Evolutionary conservation across 1,140 invertebrate species (phyloP), one percentile per base, ranked within the genome.

Genomic region (Ceratina calcarata): DNA sequence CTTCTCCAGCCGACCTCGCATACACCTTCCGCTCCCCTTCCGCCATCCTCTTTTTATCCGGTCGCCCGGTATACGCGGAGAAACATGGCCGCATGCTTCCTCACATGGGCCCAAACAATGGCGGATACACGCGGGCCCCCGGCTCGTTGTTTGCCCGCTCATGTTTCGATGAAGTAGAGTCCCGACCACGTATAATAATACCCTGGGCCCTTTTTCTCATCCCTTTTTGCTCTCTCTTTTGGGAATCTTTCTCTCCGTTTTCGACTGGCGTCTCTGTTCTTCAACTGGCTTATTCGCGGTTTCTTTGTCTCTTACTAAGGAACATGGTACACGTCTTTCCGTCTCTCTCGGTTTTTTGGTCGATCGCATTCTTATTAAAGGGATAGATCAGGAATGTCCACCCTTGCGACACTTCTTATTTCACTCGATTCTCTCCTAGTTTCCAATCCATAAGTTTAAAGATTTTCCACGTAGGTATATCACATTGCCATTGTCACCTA

Each of bases 51-150:
- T 88, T 90, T 89, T 90, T 92, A 89, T 87, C 89, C 87, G 83
- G 87, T 88, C 88, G 82, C 78, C 83, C 87, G 81, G 84, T 86
- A 90, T 89, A 90, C 85, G 78, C 81, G 87, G 86, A 83, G 85
- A 90, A 92, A 92, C 91, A 92, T 92, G 91, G 91, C 91, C 90
- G 91, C 90, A 87, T 88, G 78, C 89, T 87, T 90, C 87, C 86
- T 91, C 88, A 90, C 90, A 90, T 88, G 86, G 86, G 81, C 88
- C 37, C 87, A 92, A 92, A 92, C 91, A 92, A 92, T 92, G 91
- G 90, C 89, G 90, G 90, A 91, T 89, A 90, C 79, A 83, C 72
- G 60, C 60, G 84, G 84, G 82, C 80, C 87, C 87, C 84, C 85
- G 74, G 75, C 68, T 77, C 86, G 82, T 89, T 85, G 69, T 87